Evolutionary conservation across 2,888 invertebrate genomes (phyloP).

Genomic region (Nemurella pictetii): DNA sequence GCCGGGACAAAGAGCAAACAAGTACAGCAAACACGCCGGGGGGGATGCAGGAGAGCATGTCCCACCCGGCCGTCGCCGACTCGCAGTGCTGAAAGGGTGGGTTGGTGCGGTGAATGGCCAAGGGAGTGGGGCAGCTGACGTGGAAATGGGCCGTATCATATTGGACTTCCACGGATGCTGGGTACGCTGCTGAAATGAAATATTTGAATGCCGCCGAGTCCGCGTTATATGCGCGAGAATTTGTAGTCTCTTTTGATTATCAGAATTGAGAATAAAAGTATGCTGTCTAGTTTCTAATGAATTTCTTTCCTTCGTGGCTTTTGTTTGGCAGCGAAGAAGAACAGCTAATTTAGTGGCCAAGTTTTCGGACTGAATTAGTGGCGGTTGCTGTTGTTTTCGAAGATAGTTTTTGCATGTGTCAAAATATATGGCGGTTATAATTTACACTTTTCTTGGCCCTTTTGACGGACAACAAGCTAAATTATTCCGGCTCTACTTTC

Average conservation of each 20-base stretch:
- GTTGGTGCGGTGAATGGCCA: not conserved
- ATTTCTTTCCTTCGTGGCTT: not conserved
- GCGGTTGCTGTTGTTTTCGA: not conserved
- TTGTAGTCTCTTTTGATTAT: not conserved
- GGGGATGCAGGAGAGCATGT: not conserved
- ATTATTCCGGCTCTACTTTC: not conserved
- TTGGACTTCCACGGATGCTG: not conserved
- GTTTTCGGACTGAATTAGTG: not conserved
- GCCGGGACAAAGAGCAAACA: conserved; percentile 2
- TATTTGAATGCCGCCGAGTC: not conserved
- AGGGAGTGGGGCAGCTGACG: not conserved
- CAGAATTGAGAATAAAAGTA: not conserved
- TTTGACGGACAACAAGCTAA: not conserved
- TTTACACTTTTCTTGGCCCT: not conserved
- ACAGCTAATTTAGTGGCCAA: not conserved
- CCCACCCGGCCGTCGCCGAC: not conserved
- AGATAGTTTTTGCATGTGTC: not conserved
- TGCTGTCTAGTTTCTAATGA: not conserved
- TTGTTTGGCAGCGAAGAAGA: not conserved
- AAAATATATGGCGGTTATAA: not conserved
- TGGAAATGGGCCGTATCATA: not conserved
- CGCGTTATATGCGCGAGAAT: not conserved
- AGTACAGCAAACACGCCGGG: not conserved
- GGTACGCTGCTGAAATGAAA: not conserved
- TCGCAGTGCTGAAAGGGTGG: not conserved